Evolutionary conservation across 2,797 vertebrate species (phyloP), one percentile per base, ranked within the genome.

Genomic region (Arnoldichthys spilopterus): DNA sequence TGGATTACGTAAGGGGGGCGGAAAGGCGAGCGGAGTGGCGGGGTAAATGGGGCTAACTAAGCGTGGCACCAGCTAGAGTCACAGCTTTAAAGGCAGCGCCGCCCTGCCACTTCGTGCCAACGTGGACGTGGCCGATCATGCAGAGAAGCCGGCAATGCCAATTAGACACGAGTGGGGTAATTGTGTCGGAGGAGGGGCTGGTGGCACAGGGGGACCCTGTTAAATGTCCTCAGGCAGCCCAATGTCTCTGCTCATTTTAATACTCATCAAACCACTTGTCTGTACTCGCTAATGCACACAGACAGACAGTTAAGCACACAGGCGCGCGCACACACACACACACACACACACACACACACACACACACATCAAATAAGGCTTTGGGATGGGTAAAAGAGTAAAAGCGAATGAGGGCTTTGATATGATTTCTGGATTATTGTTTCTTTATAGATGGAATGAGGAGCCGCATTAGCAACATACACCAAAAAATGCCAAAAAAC

Each of bases 141-240:
- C 93, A 92, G 90, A 89, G 87, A 92, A 89, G 86, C 90, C 88
- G 88, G 87, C 90, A 91, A 93, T 93, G 88, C 90, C 94, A 93
- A 95, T 94, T 94, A 94, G 92, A 93, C 91, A 90, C 89, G 87
- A 92, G 91, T 88, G 93, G 63, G 90, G 92, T 94, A 93, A 94
- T 94, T 94, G 94, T 93, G 89, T 91, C 89, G 75, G 85, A 90
- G 91, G 89, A 81, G 79, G 78, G 84, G 90, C 91, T 92, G 91
- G 91, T 92, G 93, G 93, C 90, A 91, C 91, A 68, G 82, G 90
- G 88, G 92, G 30, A 91, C 89, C 86, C 88, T 89, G 91, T 89
- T 91, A 90, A 90, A 91, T 91, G 90, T 91, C 93, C 93, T 90
- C 80, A 88, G 92, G 93, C 93, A 84, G 83, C 91, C 87, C 74